phyloP scores from a whole-genome alignment of 2,797 vertebrate genomes.

The Cossypha caffra region DNA sequence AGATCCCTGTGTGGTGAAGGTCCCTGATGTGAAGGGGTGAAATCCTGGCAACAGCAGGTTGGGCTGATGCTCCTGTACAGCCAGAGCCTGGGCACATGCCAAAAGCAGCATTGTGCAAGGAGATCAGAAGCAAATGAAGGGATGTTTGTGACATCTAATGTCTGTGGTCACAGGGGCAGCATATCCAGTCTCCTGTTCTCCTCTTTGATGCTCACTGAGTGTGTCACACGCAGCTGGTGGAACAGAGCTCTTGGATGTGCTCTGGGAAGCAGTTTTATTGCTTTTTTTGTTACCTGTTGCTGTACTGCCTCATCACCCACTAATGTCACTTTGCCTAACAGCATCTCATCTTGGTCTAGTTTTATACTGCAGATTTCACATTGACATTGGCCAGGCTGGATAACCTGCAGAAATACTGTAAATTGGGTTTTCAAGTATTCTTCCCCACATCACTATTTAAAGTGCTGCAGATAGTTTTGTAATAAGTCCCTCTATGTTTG shows the following conservation, averaged over 20 bases:
- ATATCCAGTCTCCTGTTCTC: not conserved
- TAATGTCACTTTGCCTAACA: not conserved
- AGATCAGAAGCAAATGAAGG: not conserved
- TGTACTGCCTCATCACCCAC: not conserved
- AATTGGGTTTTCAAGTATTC: conserved; percentile 24
- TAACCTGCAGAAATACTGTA: conserved; percentile 17
- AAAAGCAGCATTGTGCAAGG: not conserved
- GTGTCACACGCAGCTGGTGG: not conserved
- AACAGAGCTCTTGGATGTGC: not conserved
- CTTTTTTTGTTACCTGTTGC: not conserved
- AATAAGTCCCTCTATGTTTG: conserved; percentile 26
- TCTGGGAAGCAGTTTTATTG: not conserved
- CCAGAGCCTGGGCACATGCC: not conserved
- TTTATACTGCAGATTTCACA: not conserved
- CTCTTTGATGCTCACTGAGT: not conserved
- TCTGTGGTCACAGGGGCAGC: not conserved
- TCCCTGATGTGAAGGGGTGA: rapidly evolving
- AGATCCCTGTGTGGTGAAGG: not conserved
- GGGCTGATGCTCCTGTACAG: not conserved
- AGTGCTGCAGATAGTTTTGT: conserved; percentile 16
- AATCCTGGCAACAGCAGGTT: not conserved
- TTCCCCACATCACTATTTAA: not conserved
- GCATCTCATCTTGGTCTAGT: not conserved
- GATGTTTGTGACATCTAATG: not conserved
- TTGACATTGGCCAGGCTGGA: not conserved